These are phyloP conservation scores for Herminia tarsipennalis DNA, from an alignment of 2,888 invertebrate species.

Conservation along the genomic window DNA sequence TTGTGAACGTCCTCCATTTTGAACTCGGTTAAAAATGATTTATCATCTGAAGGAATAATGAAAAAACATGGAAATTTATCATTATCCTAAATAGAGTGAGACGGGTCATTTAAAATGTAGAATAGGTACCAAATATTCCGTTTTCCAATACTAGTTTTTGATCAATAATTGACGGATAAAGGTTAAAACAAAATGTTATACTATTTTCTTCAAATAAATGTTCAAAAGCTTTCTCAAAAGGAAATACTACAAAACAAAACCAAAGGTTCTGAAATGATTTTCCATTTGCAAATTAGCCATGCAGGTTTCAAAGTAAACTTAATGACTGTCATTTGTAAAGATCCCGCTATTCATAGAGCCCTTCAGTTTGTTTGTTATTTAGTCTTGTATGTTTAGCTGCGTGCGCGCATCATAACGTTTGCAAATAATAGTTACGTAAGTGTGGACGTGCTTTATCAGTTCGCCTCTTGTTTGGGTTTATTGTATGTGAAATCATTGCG, in stretches of 20 bases:
- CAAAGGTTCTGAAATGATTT: not conserved
- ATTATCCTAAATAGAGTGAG: too few species aligned
- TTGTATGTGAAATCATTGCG: slow-evolving; percentile 42
- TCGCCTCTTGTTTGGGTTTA: slow-evolving; percentile 36
- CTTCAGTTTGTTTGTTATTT: not conserved
- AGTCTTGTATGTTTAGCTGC: slow-evolving; percentile 14
- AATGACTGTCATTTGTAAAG: not conserved
- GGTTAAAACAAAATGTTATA: too few species aligned
- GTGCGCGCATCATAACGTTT: slow-evolving; percentile 13
- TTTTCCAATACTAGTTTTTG: too few species aligned
- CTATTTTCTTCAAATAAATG: too few species aligned
- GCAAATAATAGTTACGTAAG: slow-evolving; percentile 32
- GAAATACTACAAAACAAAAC: not conserved
- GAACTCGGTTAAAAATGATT: too few species aligned
- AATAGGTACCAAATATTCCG: too few species aligned
- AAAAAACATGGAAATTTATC: too few species aligned
- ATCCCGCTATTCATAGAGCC: not conserved
- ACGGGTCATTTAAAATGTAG: too few species aligned
- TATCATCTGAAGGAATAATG: too few species aligned
- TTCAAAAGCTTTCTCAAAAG: too few species aligned
- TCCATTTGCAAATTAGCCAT: not conserved
- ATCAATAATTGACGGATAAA: too few species aligned
- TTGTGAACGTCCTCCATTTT: too few species aligned
- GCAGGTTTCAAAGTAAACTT: not conserved
- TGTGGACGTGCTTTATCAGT: slow-evolving; percentile 11